Evolutionary conservation across 1,140 invertebrate species (phyloP), one percentile per base, ranked within the genome.

Genomic region (Drosophila bifasciata): DNA sequence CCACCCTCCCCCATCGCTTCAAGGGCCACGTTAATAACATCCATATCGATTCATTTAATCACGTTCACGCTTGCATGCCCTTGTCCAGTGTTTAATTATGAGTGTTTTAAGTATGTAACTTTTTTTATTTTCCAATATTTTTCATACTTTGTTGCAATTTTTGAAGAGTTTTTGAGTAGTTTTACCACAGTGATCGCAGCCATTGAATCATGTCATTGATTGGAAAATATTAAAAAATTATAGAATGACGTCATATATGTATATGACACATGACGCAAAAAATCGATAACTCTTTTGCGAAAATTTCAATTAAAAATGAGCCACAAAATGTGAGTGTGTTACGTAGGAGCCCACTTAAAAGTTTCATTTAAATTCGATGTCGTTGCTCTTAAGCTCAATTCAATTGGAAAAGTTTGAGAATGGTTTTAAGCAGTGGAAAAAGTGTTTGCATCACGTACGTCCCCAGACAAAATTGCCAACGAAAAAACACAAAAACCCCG

Each of bases 351-450:
- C 32, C 48, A 50, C 23, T 60, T 23, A 51, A 50, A 59, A 45
- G 11, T 44, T 60, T 49, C n/a, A 50, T 40, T 66, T 17, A 46
- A 19, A 61, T 45, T 19, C n/a, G n/a, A n/a, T 15, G 15, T n/a
- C 3, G 28, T 60, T 44, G 71, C 71, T 76, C 60, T 76, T 19
- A 67, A 55, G 72, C 45, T 75, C 51, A 40, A 75, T 76, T 75
- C 59, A 66, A 75, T 32, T 25, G 48, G 2, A 13, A n/a, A 17
- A 5, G 25, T 19, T 17, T 6, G 55, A 59, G 52, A 55, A 50
- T 16, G 53, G 68, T 71, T 46, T 52, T 41, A 62, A 53, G 45
- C 15, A 25, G 16, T 16, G 6, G 32, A 46, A 64, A 72, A 72
- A 39, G 40, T 60, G 78, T 25, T 16, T 25, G 46, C 25, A 61